Evolutionary conservation across 2,797 vertebrate species (phyloP), one percentile per base, ranked within the genome.

Genomic region (Molossus molossus): DNA sequence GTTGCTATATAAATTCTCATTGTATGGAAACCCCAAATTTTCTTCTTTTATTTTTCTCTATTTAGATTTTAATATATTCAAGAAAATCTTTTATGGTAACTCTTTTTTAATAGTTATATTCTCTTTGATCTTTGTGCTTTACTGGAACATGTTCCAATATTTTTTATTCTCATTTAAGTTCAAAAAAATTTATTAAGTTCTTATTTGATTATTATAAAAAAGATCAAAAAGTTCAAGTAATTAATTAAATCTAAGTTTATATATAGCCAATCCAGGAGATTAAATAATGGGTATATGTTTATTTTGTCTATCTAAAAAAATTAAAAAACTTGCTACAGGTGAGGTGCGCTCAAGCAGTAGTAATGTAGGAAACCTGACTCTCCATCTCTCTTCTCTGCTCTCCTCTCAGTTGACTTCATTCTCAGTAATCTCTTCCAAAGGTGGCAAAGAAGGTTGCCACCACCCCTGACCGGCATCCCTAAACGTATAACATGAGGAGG

Each of bases 1-100:
- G 8, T 60, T 64, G 27, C 14, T 67, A 1, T 40, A 50, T 81
- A 33, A 81, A 76, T 84, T 83, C 50, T 80, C 40, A 57, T 72
- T 90, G 72, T 3, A 60, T 77, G 53, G 90, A 95, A 88, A 57
- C 5, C 4, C n/a, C 40, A 87, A 87, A 92, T 82, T 60, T 45
- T 5, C 81, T 72, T 70, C 10, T 83, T 80, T 88, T 64, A 62
- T 67, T 77, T 91, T 55, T 0, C 14, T 84, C 25, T 75, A 65
- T 81, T 87, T 91, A 87, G 62, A 89, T 95, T 94, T 88, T 73
- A 37, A 69, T 80, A 65, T 76, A 89, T 33, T 60, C 3, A 79
- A 58, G 18, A 45, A 87, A 86, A 67, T 72, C 17, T 92, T 94
- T 55, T 84, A 77, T 18, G 20, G 5, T 77, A 72, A 75, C 29